Conservation (phyloP, 1,140 invertebrate species). For the Pristionchus pacificus region DNA sequence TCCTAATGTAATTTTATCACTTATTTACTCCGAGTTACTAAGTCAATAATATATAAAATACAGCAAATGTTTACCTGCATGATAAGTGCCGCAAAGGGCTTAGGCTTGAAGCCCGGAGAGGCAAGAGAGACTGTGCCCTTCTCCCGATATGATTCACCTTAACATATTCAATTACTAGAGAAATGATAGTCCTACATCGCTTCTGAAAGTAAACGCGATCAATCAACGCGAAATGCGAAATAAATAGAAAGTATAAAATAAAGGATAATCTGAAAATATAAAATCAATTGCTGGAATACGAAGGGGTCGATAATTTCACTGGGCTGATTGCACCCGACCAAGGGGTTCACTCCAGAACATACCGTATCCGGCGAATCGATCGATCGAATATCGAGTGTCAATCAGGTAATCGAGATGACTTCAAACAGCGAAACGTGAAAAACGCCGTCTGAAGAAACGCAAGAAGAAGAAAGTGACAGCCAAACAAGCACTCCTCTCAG, state of each 20-base stretch:
- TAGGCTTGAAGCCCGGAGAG: neutral
- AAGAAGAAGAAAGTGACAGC: neutral
- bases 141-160: neutral
- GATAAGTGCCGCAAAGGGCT: too few species aligned
- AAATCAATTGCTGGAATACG: too few species aligned
- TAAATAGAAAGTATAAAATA: too few species aligned
- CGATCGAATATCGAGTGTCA: neutral
- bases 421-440: neutral
- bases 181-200: neutral
- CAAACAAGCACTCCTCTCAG: neutral
- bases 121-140: neutral
- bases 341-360: too few species aligned
- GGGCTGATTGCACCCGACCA: too few species aligned
- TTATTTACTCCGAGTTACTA: neutral
- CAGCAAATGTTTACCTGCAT: neutral
- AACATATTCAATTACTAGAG: neutral
- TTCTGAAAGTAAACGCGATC: neutral
- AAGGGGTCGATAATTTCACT: too few species aligned
- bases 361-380: neutral
- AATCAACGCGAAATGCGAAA: neutral
- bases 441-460: neutral
- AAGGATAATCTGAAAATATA: too few species aligned
- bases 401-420: neutral
- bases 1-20: slow-evolving; percentile 11
- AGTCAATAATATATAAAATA: neutral